Evolutionary conservation across 2,797 vertebrate species (phyloP).

Genomic region (Cygnus olor): DNA sequence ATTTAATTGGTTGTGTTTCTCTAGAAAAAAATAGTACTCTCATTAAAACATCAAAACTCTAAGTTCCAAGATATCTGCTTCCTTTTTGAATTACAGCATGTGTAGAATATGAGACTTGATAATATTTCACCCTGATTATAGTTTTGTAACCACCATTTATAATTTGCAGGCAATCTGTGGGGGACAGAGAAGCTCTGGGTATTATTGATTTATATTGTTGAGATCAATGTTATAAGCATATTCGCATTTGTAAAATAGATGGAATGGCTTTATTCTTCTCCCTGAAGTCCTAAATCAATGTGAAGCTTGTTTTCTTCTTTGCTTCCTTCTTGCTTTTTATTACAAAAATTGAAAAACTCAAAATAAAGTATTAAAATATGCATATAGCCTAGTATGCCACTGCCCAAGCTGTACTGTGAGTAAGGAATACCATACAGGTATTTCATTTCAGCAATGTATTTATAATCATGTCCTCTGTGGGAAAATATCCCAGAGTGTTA

Average conservation of each 20-base stretch:
- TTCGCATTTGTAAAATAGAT: constrained; percentile 62
- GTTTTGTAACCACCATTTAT: constrained; percentile 58
- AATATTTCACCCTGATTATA: constrained; percentile 65
- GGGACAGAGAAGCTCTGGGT: constrained; percentile 49
- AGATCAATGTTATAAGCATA: constrained; percentile 65
- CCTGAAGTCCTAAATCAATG: constrained; percentile 54
- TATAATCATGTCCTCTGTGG: constrained; percentile 1
- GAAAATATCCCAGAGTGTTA: constrained; percentile 23
- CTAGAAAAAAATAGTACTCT: constrained; percentile 74
- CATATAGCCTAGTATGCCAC: not conserved
- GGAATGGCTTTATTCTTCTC: constrained; percentile 25
- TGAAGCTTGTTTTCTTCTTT: constrained; percentile 29
- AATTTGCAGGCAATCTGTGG: constrained; percentile 25
- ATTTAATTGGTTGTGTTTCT: constrained; percentile 79
- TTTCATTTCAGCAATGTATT: constrained; percentile 24
- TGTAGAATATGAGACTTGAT: constrained; percentile 34
- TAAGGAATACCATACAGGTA: not conserved
- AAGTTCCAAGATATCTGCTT: constrained; percentile 65
- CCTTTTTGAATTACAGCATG: constrained; percentile 69
- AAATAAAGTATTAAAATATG: constrained; percentile 28
- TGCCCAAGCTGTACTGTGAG: not conserved
- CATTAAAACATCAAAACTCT: constrained; percentile 78
- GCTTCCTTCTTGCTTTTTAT: not conserved
- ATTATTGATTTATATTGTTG: constrained; percentile 56
- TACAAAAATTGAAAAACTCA: constrained; percentile 9